Conservation (phyloP, 2,888 invertebrate species). For the Hartigia nigra region DNA sequence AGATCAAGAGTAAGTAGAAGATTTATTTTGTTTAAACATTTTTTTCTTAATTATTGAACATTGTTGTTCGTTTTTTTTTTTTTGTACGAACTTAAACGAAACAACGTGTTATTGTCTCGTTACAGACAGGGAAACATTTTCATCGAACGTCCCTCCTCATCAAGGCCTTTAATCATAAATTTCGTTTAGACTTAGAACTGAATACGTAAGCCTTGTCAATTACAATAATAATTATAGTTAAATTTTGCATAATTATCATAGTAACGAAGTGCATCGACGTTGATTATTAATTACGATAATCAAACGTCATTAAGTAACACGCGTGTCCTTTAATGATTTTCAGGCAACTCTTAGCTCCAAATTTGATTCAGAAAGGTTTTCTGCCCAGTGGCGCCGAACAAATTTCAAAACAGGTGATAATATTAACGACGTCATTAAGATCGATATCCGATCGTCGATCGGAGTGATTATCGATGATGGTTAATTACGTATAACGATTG, state of each 20-base stretch:
- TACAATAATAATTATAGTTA: background rate
- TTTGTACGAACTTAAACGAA: background rate
- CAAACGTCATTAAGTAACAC: background rate
- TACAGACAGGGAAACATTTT: conserved; percentile 92
- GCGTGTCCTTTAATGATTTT: conserved; percentile 66
- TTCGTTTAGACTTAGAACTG: conserved; percentile 94
- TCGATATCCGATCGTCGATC: background rate
- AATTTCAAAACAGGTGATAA: conserved; percentile 77
- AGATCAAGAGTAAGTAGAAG: conserved; percentile 70
- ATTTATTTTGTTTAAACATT: conserved; percentile 24
- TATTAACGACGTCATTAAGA: background rate
- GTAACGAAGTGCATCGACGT: background rate
- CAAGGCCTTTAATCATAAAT: conserved; percentile 97
- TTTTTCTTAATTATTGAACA: conserved; percentile 26
- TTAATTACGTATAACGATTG: background rate
- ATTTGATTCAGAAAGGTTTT: conserved; percentile 91
- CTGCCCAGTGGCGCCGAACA: conserved; percentile 87
- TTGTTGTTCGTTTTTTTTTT: conserved; percentile 36
- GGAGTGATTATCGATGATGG: background rate
- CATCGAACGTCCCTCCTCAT: conserved; percentile 95
- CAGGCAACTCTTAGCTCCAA: conserved; percentile 94
- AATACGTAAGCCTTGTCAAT: conserved; percentile 82
- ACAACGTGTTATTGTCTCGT: conserved; percentile 63
- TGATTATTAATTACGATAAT: background rate
- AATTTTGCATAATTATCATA: background rate